A percentile compares a stretch with the other conserved stretches of the same genome.
Conservation (phyloP, 2,888 invertebrate genomes). For the Antheraea yamamai region DNA sequence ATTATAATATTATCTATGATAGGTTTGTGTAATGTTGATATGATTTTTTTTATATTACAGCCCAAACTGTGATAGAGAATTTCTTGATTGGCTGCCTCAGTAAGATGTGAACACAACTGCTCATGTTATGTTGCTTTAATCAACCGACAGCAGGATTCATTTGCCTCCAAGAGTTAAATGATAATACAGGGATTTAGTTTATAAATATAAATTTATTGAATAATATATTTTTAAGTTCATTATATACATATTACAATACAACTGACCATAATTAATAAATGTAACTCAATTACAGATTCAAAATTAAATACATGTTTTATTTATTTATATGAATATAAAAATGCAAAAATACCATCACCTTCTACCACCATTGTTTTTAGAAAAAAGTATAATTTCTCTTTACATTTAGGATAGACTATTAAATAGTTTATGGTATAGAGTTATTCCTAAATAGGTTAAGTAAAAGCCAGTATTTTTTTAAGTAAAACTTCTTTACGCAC, state of each 20-base stretch:
- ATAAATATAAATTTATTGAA: slow-evolving; percentile 74
- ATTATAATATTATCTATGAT: background rate
- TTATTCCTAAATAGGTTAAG: too few species aligned
- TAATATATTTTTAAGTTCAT: slow-evolving; percentile 76
- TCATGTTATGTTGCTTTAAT: slow-evolving; percentile 67
- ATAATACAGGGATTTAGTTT: slow-evolving; percentile 82
- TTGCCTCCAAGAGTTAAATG: slow-evolving; percentile 74
- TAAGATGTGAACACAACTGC: slow-evolving; percentile 67
- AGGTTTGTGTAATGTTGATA: too few species aligned
- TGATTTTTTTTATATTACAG: slow-evolving; percentile 75
- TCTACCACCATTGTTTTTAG: background rate
- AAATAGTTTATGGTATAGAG: background rate
- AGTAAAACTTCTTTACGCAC: too few species aligned
- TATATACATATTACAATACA: slow-evolving; percentile 62
- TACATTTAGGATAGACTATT: background rate
- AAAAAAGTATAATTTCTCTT: background rate
- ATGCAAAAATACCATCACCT: background rate
- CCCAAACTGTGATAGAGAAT: slow-evolving; percentile 90
- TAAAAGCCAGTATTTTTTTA: too few species aligned
- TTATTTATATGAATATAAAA: slow-evolving; percentile 30
- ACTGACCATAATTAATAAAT: slow-evolving; percentile 63
- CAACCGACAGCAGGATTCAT: slow-evolving; percentile 69
- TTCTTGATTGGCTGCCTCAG: slow-evolving; percentile 83
- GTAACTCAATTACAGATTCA: slow-evolving; percentile 75
- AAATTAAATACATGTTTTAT: slow-evolving; percentile 29